Conservation (phyloP, 2,113 vertebrate species). For the Indri indri region DNA sequence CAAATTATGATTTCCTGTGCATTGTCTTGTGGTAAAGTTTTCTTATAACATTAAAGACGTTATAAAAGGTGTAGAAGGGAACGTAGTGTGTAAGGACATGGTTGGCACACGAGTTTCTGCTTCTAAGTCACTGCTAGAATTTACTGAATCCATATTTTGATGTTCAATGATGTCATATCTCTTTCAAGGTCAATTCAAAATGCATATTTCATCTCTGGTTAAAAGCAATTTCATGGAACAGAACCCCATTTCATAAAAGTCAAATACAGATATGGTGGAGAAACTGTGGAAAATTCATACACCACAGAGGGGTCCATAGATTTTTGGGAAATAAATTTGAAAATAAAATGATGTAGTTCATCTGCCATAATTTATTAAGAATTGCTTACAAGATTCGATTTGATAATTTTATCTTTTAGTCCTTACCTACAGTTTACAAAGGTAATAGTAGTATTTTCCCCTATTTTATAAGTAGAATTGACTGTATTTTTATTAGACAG, state of each 20-base stretch:
- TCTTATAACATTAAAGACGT: not conserved
- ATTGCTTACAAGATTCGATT: not conserved
- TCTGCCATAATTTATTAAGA: not conserved
- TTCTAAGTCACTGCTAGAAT: conserved; percentile 61
- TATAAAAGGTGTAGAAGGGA: conserved; percentile 43
- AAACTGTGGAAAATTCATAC: conserved; percentile 55
- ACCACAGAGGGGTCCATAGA: not conserved
- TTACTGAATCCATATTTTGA: conserved; percentile 64
- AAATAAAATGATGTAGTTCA: not conserved
- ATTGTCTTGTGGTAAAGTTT: not conserved
- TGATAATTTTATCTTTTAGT: not conserved
- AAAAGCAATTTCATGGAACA: conserved; percentile 74
- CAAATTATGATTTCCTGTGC: not conserved
- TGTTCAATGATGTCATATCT: conserved; percentile 74
- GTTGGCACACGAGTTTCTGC: conserved; percentile 52
- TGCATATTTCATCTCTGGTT: conserved; percentile 73
- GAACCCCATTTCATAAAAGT: conserved; percentile 34
- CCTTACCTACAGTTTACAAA: not conserved
- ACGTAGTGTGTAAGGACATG: conserved; percentile 64
- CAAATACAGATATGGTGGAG: conserved; percentile 62
- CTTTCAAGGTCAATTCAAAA: conserved; percentile 76
- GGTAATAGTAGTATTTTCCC: not conserved
- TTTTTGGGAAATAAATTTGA: not conserved
- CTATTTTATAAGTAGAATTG: not conserved
- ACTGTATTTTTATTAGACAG: not conserved